Base-by-base conservation (phyloP, 2,113 vertebrate species). In the Scytalopus superciliaris region DNA sequence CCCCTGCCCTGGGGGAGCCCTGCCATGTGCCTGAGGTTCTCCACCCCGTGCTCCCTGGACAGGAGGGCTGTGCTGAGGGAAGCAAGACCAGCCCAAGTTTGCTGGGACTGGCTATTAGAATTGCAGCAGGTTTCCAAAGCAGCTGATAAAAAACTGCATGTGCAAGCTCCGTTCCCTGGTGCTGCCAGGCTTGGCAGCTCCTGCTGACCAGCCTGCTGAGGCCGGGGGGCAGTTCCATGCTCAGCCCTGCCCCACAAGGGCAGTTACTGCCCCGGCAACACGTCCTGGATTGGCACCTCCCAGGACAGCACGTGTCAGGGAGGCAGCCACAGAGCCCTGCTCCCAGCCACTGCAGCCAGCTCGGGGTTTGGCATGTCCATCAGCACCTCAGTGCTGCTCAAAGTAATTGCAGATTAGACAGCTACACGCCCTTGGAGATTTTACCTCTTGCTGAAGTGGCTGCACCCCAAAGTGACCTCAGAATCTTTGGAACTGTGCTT, bases 71-170 rank as follows among this genome's bases (percentile, higher is more conserved):
- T 84, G 95, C 95, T 89, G 95, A 96, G 89, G 77, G 44, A 67
- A 91, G 92, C 84, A 56, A 30, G 23, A 60, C 42, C 27, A 77
- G 84, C 63, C 39, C 78, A 30, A 22, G n/a, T 81, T 64, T 75
- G 66, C 84, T 68, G 55, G 39, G 68, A 52, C 55, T 39, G 69
- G 10, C 93, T 60, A 84, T 93, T 91, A 89, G 87, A 79, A 72
- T 55, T 50, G 62, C 91, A 96, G 93, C 66, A 80, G 55, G 23
- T 84, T 93, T 56, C 77, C 81, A 78, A 70, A 84, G 83, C 44
- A 63, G 91, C 81, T 89, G 93, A 97, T 95, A 96, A 93, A 87
- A 84, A 91, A 67, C 90, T 96, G 95, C 93, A 89, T 33, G 74
- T 23, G 49, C 84, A 87, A 93, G 81, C 84, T 93, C 39, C n/a